phyloP scores from a whole-genome alignment of 2,797 vertebrate species.

The Aldrovandia affinis region DNA sequence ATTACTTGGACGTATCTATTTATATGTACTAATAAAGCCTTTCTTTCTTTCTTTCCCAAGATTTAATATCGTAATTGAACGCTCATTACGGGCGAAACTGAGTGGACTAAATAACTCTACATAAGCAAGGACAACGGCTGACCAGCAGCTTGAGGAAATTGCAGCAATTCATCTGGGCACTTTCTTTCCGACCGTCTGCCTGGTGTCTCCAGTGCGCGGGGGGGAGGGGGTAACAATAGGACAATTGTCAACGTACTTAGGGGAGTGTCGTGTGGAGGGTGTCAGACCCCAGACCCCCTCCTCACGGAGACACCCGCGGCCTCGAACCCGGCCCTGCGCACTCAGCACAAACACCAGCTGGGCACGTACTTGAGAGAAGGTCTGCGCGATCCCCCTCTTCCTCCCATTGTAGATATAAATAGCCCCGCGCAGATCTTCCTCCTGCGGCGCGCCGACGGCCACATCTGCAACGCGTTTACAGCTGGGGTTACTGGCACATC shows the following conservation, averaged over 20 bases:
- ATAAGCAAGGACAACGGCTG: neutral
- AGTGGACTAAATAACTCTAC: neutral
- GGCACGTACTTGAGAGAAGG: constrained; percentile 84
- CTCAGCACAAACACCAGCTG: constrained; percentile 26
- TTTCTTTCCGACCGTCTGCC: constrained; percentile 6
- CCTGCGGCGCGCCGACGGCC: constrained; percentile 92
- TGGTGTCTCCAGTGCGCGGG: neutral
- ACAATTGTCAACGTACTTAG: constrained; percentile 37
- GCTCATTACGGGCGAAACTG: neutral
- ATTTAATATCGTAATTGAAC: neutral
- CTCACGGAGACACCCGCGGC: neutral
- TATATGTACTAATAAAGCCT: neutral
- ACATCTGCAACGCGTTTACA: constrained; percentile 77
- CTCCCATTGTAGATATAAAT: constrained; percentile 97
- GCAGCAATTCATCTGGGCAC: neutral
- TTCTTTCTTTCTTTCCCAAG: neutral
- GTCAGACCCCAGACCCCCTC: no score
- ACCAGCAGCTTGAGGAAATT: neutral
- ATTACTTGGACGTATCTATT: neutral
- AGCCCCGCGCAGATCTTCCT: constrained; percentile 86
- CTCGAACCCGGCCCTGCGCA: neutral
- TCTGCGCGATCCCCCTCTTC: constrained; percentile 79
- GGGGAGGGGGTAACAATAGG: constrained; percentile 27
- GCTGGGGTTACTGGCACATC: neutral
- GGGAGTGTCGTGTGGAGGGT: neutral